Evolutionary conservation across 2,888 invertebrate species (phyloP), one percentile per base, ranked within the genome.

Genomic region (Coecobrya sp.): DNA sequence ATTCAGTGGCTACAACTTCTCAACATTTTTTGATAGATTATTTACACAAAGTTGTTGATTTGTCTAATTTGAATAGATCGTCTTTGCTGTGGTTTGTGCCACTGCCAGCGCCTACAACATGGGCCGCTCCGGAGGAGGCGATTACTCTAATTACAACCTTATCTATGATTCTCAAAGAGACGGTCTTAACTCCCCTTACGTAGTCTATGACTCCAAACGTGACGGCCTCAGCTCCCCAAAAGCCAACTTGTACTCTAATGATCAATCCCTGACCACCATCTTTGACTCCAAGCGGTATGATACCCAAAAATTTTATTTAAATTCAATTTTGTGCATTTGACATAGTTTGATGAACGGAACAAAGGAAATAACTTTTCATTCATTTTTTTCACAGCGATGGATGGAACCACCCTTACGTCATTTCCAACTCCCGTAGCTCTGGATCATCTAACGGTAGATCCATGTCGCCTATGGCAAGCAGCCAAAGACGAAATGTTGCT

Each of bases 151-250:
- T 19, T 90, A 87, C 65, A 73, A 90, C 55, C 62, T 89, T 27
- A 76, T 92, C 36, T 93, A 93, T 68, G 93, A 93, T 70, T 92
- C 92, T 25, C 79, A 92, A 79, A 89, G 92, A 36, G 91, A 93
- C 42, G 93, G 91, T 36, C 85, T 91, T 25, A 88, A 93, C 85
- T 88, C 91, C 49, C 93, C 91, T 5, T 93, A 88, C 86, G 93
- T 93, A 65, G 86, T 89, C 10, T 92, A 92, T 45, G 92, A 92
- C 70, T 92, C 92, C 7, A 85, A 91, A 45, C 91, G 93, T 13
- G 93, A 93, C 88, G 93, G 92, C n/a, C 84, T 59, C 36, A 84
- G 81, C 70, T 36, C 42, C n/a, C 45, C 76, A 76, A 42, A 27
- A 45, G 86, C 73, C 0, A 85, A 88, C 55, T 13, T 76, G 52